Conservation (phyloP, 2,113 vertebrate species). For the Aramus guarauna region DNA sequence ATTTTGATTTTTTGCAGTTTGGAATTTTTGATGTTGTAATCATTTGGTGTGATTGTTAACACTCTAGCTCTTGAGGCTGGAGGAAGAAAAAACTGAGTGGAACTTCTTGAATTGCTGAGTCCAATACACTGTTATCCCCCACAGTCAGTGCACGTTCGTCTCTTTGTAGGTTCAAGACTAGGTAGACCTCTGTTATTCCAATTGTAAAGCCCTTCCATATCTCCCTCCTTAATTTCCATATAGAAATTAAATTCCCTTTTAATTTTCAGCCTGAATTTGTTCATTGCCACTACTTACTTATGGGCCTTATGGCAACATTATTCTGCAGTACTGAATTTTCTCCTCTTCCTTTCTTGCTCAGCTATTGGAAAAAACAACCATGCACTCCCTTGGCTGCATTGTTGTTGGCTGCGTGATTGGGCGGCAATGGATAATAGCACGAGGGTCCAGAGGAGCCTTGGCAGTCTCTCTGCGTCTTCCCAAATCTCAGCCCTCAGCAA, state of each 20-base stretch:
- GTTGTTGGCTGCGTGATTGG: neutral
- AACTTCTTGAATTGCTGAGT: neutral
- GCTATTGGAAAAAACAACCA: neutral
- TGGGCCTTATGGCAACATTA: neutral
- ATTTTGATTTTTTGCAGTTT: neutral
- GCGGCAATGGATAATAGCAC: rapidly evolving
- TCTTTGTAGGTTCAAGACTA: neutral
- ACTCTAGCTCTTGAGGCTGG: neutral
- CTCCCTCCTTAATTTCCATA: neutral
- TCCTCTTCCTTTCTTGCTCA: neutral
- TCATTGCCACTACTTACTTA: neutral
- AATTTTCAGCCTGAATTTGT: neutral
- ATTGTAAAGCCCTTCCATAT: neutral
- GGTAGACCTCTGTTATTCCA: neutral
- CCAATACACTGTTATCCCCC: neutral
- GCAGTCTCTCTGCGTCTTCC: neutral
- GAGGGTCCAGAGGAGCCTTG: neutral
- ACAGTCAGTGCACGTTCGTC: neutral
- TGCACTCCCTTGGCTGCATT: neutral
- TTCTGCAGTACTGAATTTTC: neutral
- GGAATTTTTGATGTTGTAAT: no score
- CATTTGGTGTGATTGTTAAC: neutral
- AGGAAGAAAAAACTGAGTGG: neutral
- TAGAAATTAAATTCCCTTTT: neutral
- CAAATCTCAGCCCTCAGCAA: neutral